Percentiles rank a stretch among this genome's conserved stretches.
Conservation (phyloP, 1,140 invertebrate species). For the Drosophila pachea region DNA sequence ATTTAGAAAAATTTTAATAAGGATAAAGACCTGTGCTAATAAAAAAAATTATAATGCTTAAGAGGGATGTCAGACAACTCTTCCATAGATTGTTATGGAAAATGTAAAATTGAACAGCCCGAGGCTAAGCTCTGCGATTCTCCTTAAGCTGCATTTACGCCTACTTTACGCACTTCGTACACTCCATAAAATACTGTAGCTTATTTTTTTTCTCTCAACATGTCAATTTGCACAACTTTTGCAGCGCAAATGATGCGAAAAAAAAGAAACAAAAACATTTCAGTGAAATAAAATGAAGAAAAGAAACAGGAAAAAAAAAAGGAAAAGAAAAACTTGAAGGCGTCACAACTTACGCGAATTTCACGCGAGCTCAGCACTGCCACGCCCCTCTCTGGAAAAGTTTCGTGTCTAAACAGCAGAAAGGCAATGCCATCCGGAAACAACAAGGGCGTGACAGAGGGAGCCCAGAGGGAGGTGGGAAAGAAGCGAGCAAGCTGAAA, state of each 20-base stretch:
- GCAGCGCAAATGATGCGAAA: slow-evolving; percentile 40
- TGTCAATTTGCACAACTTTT: slow-evolving; percentile 16
- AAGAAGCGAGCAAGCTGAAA: slow-evolving; percentile 8
- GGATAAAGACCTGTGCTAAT: too few relatives aligned
- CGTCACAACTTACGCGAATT: slow-evolving; percentile 31
- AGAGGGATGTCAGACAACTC: too few relatives aligned
- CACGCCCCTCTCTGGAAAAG: slow-evolving; percentile 21
- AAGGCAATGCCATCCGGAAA: slow-evolving; percentile 17
- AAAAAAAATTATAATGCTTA: too few relatives aligned
- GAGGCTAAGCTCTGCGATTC: too few relatives aligned
- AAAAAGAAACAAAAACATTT: slow-evolving; percentile 31
- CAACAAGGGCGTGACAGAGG: background rate
- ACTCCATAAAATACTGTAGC: slow-evolving; percentile 12
- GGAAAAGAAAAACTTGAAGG: slow-evolving; percentile 6
- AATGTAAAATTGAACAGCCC: background rate
- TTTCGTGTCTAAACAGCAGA: slow-evolving; percentile 35
- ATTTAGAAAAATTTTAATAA: too few relatives aligned
- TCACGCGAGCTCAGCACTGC: slow-evolving; percentile 20
- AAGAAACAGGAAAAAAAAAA: slow-evolving; percentile 5
- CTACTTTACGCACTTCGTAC: background rate
- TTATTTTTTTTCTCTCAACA: slow-evolving; percentile 11
- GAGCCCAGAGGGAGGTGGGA: background rate
- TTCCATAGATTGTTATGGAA: too few relatives aligned
- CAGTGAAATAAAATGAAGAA: slow-evolving; percentile 13
- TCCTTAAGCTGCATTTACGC: too few relatives aligned